phyloP scores from a whole-genome alignment of 2,113 vertebrate species.

The Cardinalis cardinalis region DNA sequence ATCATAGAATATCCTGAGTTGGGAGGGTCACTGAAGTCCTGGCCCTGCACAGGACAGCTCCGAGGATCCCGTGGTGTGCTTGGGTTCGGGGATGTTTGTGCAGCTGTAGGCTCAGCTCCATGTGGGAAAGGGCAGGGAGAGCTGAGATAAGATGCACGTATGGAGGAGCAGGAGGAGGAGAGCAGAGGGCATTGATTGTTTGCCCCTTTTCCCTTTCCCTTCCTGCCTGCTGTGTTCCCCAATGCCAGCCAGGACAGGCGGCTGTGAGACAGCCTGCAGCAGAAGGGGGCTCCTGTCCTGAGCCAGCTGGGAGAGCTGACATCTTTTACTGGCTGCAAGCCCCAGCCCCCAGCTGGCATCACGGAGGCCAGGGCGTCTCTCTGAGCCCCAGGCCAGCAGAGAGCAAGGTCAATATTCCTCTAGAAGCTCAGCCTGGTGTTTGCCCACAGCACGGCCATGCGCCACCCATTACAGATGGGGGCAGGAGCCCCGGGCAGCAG shows the following conservation, averaged over 20 bases:
- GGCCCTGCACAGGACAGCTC: not conserved
- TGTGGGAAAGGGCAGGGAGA: not conserved
- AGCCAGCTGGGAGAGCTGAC: not conserved
- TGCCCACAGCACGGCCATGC: not conserved
- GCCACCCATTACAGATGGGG: not conserved
- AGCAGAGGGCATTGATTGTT: not conserved
- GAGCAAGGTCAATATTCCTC: not conserved
- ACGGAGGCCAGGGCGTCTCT: rapidly evolving
- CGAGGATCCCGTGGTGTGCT: rapidly evolving
- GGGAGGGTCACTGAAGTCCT: not conserved
- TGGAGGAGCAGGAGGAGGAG: not conserved
- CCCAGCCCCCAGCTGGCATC: not conserved
- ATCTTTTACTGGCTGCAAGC: not conserved
- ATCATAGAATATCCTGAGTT: not conserved
- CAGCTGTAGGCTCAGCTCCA: not conserved
- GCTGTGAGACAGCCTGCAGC: not conserved
- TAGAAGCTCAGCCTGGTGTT: not conserved
- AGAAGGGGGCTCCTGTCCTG: rapidly evolving
- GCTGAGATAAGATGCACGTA: not conserved
- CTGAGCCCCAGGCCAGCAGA: not conserved
- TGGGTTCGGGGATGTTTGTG: not conserved
- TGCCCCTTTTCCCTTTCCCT: not conserved
- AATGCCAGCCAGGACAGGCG: not conserved
- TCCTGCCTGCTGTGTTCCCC: not conserved
- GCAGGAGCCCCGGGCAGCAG: not conserved